A percentile compares a stretch with the other conserved stretches of the same genome.
phyloP scores from a whole-genome alignment of 2,797 vertebrate species.

The Enteromius afrohamiltoni region DNA sequence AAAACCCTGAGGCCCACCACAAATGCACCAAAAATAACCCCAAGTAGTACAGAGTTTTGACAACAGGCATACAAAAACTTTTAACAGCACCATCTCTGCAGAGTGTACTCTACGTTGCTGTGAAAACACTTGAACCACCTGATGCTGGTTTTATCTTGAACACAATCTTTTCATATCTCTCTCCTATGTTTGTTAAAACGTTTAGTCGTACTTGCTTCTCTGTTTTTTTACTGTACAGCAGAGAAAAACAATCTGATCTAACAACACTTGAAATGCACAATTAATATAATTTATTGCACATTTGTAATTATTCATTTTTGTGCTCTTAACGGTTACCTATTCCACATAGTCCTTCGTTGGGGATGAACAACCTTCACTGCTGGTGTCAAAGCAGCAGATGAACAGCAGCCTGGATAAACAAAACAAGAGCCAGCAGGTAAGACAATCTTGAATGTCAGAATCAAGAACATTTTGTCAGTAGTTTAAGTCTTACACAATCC shows the following conservation, averaged over 20 bases:
- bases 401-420: background rate
- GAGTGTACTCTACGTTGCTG: background rate
- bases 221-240: background rate
- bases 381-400: background rate
- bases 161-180: constrained; percentile 12
- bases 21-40: background rate
- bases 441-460: background rate
- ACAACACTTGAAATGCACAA: background rate
- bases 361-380: background rate
- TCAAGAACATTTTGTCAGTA: constrained; percentile 6
- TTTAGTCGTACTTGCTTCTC: background rate
- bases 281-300: background rate
- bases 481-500: background rate
- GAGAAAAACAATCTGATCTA: background rate
- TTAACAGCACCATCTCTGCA: background rate
- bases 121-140: constrained; percentile 17
- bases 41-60: background rate
- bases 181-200: background rate
- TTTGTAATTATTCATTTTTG: background rate
- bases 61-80: background rate
- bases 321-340: background rate
- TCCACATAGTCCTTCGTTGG: background rate
- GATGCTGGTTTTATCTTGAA: background rate
- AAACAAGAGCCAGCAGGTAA: background rate
- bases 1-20: constrained; percentile 26